Evolutionary conservation across 2,888 invertebrate species (phyloP).

Genomic region (Aphrophora alni): DNA sequence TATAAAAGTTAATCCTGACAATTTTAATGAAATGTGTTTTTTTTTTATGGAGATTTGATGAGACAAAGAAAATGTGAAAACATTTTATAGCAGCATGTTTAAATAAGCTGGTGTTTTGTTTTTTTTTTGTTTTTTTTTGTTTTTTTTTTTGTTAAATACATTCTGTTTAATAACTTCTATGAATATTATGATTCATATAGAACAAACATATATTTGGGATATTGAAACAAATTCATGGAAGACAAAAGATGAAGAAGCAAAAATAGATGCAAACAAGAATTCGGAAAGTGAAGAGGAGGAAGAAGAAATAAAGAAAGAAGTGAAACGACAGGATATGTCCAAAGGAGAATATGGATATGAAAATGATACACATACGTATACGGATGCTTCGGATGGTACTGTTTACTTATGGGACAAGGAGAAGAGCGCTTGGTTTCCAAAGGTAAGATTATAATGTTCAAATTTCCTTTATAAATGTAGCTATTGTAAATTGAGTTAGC

Average conservation of each 20-base stretch:
- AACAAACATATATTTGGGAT: constrained; percentile 64
- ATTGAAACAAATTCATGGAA: constrained; percentile 68
- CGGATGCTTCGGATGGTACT: constrained; percentile 82
- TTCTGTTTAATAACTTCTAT: too few species aligned
- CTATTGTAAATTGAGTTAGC: too few species aligned
- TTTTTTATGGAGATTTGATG: too few species aligned
- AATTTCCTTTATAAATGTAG: too few species aligned
- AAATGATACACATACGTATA: constrained; percentile 79
- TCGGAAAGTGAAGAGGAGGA: constrained; percentile 50
- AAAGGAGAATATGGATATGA: constrained; percentile 70
- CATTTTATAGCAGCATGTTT: too few species aligned
- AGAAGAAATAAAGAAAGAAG: constrained; percentile 50
- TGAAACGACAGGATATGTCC: constrained; percentile 53
- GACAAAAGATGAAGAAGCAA: constrained; percentile 50
- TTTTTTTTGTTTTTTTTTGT: too few species aligned
- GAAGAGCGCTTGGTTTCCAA: constrained; percentile 96
- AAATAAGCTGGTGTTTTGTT: too few species aligned
- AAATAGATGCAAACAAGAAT: constrained; percentile 49
- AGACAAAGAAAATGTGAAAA: too few species aligned
- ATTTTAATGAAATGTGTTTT: too few species aligned
- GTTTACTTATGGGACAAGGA: constrained; percentile 90
- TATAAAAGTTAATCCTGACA: too few species aligned
- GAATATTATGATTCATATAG: too few species aligned
- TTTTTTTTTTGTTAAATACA: too few species aligned
- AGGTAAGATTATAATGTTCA: constrained; percentile 65